Percentiles rank a stretch among this genome's conserved stretches.
These are phyloP conservation scores for Drosophila anceps DNA, from an alignment of 2,888 invertebrate species.

Conservation along the genomic window DNA sequence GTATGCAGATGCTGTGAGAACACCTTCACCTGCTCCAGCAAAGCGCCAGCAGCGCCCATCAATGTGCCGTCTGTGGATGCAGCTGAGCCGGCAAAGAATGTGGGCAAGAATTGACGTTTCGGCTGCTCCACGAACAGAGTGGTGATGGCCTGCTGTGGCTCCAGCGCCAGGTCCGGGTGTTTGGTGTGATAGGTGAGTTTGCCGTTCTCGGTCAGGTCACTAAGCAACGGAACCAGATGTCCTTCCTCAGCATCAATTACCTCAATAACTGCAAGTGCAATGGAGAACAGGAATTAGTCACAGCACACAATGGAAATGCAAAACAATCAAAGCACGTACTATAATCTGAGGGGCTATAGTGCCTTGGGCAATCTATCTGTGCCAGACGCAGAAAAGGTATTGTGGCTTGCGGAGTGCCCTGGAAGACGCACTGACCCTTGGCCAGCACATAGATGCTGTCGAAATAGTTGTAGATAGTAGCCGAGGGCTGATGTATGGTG, in stretches of 20 bases:
- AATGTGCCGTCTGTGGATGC: conserved; percentile 73
- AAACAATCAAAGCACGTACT: conserved; percentile 85
- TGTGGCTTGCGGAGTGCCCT: conserved; percentile 88
- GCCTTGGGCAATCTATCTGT: conserved; percentile 88
- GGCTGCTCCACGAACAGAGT: conserved; percentile 83
- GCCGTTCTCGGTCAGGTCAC: conserved; percentile 88
- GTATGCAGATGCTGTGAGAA: conserved; percentile 83
- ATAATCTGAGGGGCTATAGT: conserved; percentile 90
- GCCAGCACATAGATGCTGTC: conserved; percentile 89
- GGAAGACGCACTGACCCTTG: conserved; percentile 88
- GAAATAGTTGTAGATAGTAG: conserved; percentile 88
- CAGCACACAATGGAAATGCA: no score
- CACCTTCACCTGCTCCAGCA: conserved; percentile 87
- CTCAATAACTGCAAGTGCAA: conserved; percentile 87
- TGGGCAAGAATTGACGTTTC: conserved; percentile 63
- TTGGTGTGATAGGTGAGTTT: conserved; percentile 83
- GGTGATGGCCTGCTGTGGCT: conserved; percentile 84
- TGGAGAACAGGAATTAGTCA: background rate
- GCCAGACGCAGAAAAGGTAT: conserved; percentile 87
- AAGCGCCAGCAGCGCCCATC: conserved; percentile 75
- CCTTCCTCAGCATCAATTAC: conserved; percentile 87
- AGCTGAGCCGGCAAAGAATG: conserved; percentile 68
- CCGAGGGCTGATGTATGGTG: conserved; percentile 90
- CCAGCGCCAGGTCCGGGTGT: conserved; percentile 65
- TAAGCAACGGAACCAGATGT: conserved; percentile 86